These are phyloP conservation scores for Saguinus midas DNA, from an alignment of 2,113 vertebrate species.

Conservation along the genomic window DNA sequence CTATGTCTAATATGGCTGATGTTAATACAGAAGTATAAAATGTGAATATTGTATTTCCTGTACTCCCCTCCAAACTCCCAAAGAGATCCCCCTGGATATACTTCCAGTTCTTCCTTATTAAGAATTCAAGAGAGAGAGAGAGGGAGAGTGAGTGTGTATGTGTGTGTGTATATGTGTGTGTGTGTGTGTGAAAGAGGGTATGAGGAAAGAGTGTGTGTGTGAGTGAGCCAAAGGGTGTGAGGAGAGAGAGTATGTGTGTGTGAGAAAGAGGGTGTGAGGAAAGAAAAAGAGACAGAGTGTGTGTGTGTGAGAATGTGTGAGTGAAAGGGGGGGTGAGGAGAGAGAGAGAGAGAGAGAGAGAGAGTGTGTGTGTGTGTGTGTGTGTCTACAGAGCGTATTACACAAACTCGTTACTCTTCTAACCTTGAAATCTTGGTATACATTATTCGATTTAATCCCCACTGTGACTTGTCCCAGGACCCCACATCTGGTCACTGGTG, in stretches of 20 bases:
- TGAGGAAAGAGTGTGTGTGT: too few relatives aligned
- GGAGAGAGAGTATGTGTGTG: too few relatives aligned
- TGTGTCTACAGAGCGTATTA: not conserved
- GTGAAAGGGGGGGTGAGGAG: too few relatives aligned
- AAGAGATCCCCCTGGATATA: not conserved
- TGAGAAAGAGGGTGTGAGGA: too few relatives aligned
- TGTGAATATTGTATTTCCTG: not conserved
- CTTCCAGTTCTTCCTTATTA: slow-evolving; percentile 5
- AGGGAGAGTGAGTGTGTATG: not conserved
- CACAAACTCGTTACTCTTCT: not conserved
- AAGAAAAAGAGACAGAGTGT: too few relatives aligned
- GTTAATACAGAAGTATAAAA: not conserved
- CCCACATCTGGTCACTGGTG: not conserved
- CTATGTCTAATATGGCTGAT: not conserved
- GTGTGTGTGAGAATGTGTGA: too few relatives aligned
- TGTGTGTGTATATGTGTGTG: not conserved
- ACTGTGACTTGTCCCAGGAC: not conserved
- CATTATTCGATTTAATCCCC: not conserved
- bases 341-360: too few relatives aligned
- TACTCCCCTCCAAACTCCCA: not conserved
- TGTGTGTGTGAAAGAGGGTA: too few relatives aligned
- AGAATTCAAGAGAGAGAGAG: not conserved
- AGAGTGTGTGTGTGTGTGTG: too few relatives aligned
- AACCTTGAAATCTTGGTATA: not conserved
- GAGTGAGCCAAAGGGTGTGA: too few relatives aligned